Percentiles rank a stretch among this genome's conserved stretches.
Evolutionary conservation across 2,888 invertebrate genomes (phyloP).

Genomic region (Mactromeris polynyma): DNA sequence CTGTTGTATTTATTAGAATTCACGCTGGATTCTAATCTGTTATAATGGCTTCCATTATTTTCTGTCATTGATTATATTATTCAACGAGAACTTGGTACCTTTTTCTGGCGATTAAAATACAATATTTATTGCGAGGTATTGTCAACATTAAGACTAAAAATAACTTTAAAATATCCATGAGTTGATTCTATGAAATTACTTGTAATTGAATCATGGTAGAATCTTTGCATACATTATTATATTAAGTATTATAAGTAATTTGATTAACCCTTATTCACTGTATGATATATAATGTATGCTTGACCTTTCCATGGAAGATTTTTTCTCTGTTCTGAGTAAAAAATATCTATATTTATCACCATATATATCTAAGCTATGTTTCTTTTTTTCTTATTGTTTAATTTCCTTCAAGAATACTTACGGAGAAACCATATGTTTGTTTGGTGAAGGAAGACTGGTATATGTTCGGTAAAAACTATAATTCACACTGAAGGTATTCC

Average conservation of each 20-base stretch:
- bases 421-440: not conserved
- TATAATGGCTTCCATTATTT: not conserved
- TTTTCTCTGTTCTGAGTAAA: no score
- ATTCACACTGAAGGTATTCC: not conserved
- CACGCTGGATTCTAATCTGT: not conserved
- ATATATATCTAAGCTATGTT: not conserved
- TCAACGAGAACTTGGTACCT: no score
- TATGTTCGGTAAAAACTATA: not conserved
- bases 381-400: not conserved
- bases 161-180: not conserved
- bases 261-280: no score
- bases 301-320: no score
- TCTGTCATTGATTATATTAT: not conserved
- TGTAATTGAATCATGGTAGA: no score
- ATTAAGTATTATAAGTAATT: no score
- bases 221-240: no score
- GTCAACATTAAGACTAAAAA: not conserved
- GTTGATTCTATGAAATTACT: no score
- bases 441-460: not conserved
- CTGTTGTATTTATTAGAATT: not conserved
- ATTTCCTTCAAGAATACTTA: not conserved
- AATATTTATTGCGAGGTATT: not conserved
- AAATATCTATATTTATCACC: not conserved
- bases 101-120: not conserved
- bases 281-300: no score